Evolutionary conservation across 2,888 invertebrate genomes (phyloP), one percentile per base, ranked within the genome.

Genomic region (Epinotia nisella): DNA sequence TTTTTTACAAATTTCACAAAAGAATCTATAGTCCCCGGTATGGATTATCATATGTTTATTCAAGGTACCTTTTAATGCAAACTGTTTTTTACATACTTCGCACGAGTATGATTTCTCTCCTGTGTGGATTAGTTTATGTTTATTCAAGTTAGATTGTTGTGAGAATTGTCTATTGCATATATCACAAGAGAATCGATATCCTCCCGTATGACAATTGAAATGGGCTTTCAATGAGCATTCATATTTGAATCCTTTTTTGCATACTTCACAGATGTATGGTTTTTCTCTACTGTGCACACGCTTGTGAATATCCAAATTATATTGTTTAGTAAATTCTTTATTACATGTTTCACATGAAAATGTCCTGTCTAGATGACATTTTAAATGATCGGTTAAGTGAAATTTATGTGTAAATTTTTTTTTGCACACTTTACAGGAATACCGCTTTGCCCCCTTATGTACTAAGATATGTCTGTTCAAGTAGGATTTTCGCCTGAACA

Each of bases 161-260:
- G 66, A 56, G 56, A 66, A 66, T 41, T 55, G 66, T n/a, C 66
- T 66, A 17, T 56, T 15, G n/a, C 66, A 66, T 21, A 56, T 56
- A 41, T 66, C 66, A 17, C 66, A 66, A 53, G 66, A 19, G 41
- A 66, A 66, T 17, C 41, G 9, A 24, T 66, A 41, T 39, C 41
- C 66, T 24, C 39, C 66, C 4, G 55, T 66, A 21, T 66, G 66
- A n/a, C 55, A 41, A n/a, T 66, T 56, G n/a, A 66, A 56, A 41
- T 66, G 66, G 39, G 55, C 55, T 55, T 66, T 55, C 41, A 66
- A 41, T 41, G 55, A 41, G 21, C 66, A 66, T 56, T 66, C 55
- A 41, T 66, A 66, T 41, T 55, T 55, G 15, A 66, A 66, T 19
- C 41, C 56, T n/a, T 56, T 66, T 56, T 66, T 66, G 19, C 66